Evolutionary conservation across 1,140 invertebrate genomes (phyloP), one percentile per base, ranked within the genome.

Genomic region (Eciton burchellii): DNA sequence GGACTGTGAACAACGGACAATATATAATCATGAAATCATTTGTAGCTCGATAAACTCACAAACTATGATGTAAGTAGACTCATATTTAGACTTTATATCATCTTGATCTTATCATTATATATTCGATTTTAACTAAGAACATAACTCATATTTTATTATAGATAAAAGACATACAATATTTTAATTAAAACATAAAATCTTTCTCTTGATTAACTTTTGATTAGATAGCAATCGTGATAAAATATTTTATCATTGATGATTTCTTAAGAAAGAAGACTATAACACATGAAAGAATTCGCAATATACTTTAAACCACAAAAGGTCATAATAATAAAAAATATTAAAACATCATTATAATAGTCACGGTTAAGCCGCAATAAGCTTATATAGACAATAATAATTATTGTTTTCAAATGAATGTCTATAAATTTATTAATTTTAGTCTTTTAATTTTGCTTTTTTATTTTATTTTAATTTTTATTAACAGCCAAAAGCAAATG

Each of bases 141-240:
- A 35, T 63, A 6, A 72, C 4, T 52, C n/a, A 1, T 19, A 63
- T 29, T 6, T 29, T 63, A 49, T 63, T 35, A 29, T 21, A 49
- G 41, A 35, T 74, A 49, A 74, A 29, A n/a, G 59, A 21, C 63
- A 76, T 60, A 60, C 45, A 49, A 65, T 65, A 4, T 26, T 35
- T 49, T 63, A 49, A 19, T 74, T 62, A 60, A 47, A 11, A 29
- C n/a, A 3, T 49, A n/a, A 63, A 63, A 29, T n/a, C 12, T 35
- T 16, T 21, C 19, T 16, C 19, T 65, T 45, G 62, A 65, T 65
- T 45, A n/a, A 63, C 16, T 74, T 19, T 11, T 49, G 41, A 74
- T 74, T 65, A 52, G 60, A 35, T 41, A 76, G 9, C 45, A n/a
- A 73, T 47, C 24, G 6, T 0, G 14, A 52, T 24, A 29, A 76